Evolutionary conservation across 2,113 vertebrate genomes (phyloP).

Genomic region (Kobus ellipsiprymnus): DNA sequence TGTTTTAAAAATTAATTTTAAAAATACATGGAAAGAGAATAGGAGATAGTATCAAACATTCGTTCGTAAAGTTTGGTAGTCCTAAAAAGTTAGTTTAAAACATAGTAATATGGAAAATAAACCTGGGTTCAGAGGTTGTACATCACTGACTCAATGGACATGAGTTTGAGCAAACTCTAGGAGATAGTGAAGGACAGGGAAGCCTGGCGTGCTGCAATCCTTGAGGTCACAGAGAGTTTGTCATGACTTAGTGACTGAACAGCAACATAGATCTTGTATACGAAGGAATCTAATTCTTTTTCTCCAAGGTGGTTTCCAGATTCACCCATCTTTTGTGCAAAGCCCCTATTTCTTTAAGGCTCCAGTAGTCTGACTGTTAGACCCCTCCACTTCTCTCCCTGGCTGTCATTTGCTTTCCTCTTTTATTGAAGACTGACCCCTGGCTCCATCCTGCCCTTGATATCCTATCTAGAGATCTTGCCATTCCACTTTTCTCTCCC

Average conservation of each 20-base stretch:
- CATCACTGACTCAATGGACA: not conserved
- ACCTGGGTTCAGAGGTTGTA: not conserved
- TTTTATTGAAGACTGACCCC: not conserved
- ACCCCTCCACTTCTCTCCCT: not conserved
- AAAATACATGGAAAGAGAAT: not conserved
- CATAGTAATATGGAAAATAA: not conserved
- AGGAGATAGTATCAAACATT: not conserved
- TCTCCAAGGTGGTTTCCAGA: not conserved
- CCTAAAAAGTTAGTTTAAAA: not conserved
- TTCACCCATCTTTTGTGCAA: not conserved
- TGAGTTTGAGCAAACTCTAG: not conserved
- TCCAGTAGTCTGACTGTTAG: not conserved
- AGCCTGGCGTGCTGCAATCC: not conserved
- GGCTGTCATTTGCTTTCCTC: not conserved
- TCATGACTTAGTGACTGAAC: not conserved
- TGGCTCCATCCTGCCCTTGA: not conserved
- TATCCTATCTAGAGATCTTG: not conserved
- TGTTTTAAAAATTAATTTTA: not conserved
- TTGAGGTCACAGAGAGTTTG: not conserved
- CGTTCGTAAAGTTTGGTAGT: not conserved
- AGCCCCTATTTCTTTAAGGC: not conserved
- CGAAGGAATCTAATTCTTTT: not conserved
- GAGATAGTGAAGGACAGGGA: not conserved
- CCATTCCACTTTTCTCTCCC: not conserved
- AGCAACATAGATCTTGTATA: not conserved